Base-by-base conservation (phyloP, 2,113 vertebrate species). In the Ceyx cyanopectus region DNA sequence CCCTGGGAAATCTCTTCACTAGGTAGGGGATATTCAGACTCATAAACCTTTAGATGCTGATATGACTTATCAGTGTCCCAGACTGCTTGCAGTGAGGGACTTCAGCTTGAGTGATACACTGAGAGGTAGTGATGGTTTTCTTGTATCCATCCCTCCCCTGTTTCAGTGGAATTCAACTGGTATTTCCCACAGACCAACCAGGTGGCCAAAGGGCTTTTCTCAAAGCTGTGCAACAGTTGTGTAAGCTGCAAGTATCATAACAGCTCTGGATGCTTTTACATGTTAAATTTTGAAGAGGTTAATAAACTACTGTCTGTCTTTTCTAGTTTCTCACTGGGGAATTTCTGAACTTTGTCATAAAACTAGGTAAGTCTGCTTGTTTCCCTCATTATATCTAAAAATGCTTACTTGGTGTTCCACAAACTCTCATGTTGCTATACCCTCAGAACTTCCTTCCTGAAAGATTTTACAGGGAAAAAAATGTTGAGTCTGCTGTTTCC, bases 321-420 rank as follows among this genome's bases (percentile, higher is more conserved):
- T 97, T 96, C n/a, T 94, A 98, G 98, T 97, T 96, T 91, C 89
- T 84, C 57, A 95, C 86, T 77, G 98, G 98, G 73, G 97, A 97
- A 70, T 98, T 98, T 90, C 95, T 98, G 68, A 96, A 58, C 56
- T 98, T 95, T 90, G 96, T 98, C 50, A 70, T 95, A 74, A 97
- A 97, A 84, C 90, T 97, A 66, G 98, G 98, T 98, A 97, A 96
- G 98, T 97, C 7, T 79, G 67, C 70, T n/a, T 14, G 8, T 72
- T 54, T 81, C n/a, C 45, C 12, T 56, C 12, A 0, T 34, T 56
- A 6, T 40, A 29, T 43, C 16, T 63, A 30, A 72, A 86, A 79
- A 40, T 54, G 75, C 40, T 80, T 34, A 40, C 29, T 63, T 41
- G n/a, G 29, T 80, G 56, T 32, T 69, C 24, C 41, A 41, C 34